Conservation (phyloP, 2,888 invertebrate genomes). For the Lasius fuliginosus region DNA sequence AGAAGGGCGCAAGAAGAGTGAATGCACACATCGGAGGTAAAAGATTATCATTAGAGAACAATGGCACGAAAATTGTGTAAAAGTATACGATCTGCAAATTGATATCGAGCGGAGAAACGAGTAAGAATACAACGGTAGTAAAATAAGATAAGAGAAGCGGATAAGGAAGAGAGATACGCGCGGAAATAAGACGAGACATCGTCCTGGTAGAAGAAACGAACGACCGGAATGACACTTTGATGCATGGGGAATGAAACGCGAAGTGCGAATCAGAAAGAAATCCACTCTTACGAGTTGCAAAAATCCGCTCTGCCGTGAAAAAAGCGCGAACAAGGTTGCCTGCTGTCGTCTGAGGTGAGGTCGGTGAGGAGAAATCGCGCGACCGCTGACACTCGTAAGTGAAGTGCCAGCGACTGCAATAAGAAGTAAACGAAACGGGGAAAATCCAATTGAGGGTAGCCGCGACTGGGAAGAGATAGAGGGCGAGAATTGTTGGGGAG, state of each 20-base stretch:
- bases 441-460: conserved; percentile 50
- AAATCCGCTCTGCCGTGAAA: conserved; percentile 27
- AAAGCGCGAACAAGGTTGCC: conserved; percentile 44
- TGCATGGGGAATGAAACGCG: conserved; percentile 19
- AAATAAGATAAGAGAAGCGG: background rate
- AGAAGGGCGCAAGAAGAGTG: background rate
- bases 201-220: conserved; percentile 22
- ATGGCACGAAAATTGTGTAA: background rate
- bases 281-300: conserved; percentile 36
- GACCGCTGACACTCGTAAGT: conserved; percentile 51
- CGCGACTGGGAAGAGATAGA: background rate
- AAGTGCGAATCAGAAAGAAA: conserved; percentile 40
- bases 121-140: background rate
- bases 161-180: background rate
- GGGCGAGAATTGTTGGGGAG: background rate
- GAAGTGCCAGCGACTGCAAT: conserved; percentile 30
- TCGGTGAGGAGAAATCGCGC: conserved; percentile 38
- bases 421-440: conserved; percentile 36
- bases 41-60: background rate
- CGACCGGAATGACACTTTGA: conserved; percentile 38
- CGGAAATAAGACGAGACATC: conserved; percentile 32
- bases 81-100: conserved; percentile 25
- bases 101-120: background rate
- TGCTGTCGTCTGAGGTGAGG: conserved; percentile 28
- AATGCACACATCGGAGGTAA: background rate